These are phyloP conservation scores for Glossophaga mutica DNA, from an alignment of 2,797 vertebrate species.

Conservation along the genomic window DNA sequence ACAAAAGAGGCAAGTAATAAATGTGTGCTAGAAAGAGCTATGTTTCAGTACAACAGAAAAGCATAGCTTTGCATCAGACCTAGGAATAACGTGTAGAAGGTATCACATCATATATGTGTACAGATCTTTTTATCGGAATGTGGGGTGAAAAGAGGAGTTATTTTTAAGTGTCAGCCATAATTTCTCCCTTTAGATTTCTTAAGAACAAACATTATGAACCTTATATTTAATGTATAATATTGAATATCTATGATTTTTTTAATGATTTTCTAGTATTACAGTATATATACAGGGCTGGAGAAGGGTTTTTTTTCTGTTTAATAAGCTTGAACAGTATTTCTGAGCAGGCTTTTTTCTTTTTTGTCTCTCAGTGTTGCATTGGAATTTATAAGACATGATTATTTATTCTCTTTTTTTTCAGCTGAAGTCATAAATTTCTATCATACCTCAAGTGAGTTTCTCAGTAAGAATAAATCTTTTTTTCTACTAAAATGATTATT, in stretches of 20 bases:
- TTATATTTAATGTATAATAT: slow-evolving; percentile 18
- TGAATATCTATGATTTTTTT: not conserved
- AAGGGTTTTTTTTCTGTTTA: slow-evolving; percentile 34
- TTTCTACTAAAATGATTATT: slow-evolving; percentile 4
- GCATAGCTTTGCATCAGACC: slow-evolving; percentile 16
- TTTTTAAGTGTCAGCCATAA: not conserved
- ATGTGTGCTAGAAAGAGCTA: slow-evolving; percentile 44
- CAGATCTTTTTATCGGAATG: not conserved
- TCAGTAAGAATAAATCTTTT: slow-evolving; percentile 27
- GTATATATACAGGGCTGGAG: not conserved
- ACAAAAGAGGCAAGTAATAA: slow-evolving; percentile 69
- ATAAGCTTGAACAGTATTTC: not conserved
- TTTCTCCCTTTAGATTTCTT: not conserved
- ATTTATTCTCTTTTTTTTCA: not conserved
- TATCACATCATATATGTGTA: not conserved
- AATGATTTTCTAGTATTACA: slow-evolving; percentile 3
- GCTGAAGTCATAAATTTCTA: slow-evolving; percentile 12
- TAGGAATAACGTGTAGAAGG: slow-evolving; percentile 38
- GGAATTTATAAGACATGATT: slow-evolving; percentile 41
- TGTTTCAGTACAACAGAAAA: slow-evolving; percentile 48
- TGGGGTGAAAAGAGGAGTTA: slow-evolving; percentile 5
- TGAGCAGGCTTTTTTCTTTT: not conserved
- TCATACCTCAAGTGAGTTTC: not conserved
- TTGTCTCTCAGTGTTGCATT: not conserved
- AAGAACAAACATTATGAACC: not conserved